Percentiles rank a stretch among this genome's conserved stretches.
Evolutionary conservation across 1,140 invertebrate species (phyloP).

Genomic region (Epicauta chinensis): DNA sequence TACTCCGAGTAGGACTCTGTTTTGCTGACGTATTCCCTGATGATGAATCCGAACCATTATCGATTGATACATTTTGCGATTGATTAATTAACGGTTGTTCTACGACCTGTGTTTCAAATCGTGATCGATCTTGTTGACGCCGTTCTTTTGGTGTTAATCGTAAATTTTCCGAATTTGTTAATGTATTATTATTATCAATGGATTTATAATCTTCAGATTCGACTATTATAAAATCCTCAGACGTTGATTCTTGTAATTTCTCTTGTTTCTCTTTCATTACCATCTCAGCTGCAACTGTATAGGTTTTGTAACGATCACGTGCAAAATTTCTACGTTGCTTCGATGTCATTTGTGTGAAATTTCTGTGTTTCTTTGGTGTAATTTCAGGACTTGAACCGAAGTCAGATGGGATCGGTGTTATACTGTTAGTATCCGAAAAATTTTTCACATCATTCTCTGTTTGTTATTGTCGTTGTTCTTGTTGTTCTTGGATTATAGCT

Average conservation of each 20-base stretch:
- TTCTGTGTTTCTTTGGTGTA: slow-evolving; percentile 57
- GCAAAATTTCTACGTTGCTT: slow-evolving; percentile 65
- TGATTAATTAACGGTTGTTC: slow-evolving; percentile 35
- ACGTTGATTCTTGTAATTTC: slow-evolving; percentile 37
- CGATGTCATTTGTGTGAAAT: slow-evolving; percentile 55
- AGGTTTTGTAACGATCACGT: slow-evolving; percentile 72
- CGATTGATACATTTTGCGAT: slow-evolving; percentile 18
- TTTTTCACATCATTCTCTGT: slow-evolving; percentile 29
- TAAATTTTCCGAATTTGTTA: too few relatives aligned
- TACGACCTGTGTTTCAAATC: slow-evolving; percentile 64
- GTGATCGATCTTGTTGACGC: slow-evolving; percentile 56
- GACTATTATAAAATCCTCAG: slow-evolving; percentile 42
- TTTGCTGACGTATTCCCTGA: background rate
- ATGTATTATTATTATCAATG: background rate
- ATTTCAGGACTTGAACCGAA: slow-evolving; percentile 57
- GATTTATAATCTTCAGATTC: slow-evolving; percentile 4
- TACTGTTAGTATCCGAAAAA: slow-evolving; percentile 40
- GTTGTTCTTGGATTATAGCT: slow-evolving; percentile 35
- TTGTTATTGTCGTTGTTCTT: slow-evolving; percentile 10
- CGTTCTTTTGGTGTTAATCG: slow-evolving; percentile 61
- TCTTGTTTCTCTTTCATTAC: slow-evolving; percentile 41
- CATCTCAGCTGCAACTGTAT: slow-evolving; percentile 61
- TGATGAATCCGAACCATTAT: slow-evolving; percentile 1
- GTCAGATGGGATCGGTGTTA: slow-evolving; percentile 49
- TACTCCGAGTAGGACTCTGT: slow-evolving; percentile 25